A percentile compares a stretch with the other conserved stretches of the same genome.
phyloP scores from a whole-genome alignment of 2,888 invertebrate genomes.

The Andrena fulva region DNA sequence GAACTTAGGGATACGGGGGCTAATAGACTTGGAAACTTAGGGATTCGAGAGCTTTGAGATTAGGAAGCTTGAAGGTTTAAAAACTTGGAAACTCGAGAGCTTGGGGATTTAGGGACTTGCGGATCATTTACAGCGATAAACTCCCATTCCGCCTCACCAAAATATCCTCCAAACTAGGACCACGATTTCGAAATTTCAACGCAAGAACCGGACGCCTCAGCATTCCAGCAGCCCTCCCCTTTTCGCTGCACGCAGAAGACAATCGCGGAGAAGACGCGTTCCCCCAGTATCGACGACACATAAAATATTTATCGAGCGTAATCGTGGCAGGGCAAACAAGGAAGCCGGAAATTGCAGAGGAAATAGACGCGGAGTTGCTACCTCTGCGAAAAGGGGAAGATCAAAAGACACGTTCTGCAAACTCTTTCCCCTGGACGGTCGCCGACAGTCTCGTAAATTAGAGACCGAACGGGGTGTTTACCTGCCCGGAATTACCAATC shows the following conservation, averaged over 20 bases:
- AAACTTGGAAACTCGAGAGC: no score
- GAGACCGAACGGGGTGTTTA: slow-evolving; percentile 12
- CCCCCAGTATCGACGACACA: slow-evolving; percentile 31
- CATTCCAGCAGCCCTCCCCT: neutral
- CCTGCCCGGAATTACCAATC: slow-evolving; percentile 32
- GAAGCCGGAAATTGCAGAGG: slow-evolving; percentile 52
- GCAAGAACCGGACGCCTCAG: neutral
- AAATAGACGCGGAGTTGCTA: slow-evolving; percentile 31
- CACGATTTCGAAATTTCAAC: neutral
- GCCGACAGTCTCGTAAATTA: slow-evolving; percentile 50
- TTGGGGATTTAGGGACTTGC: no score
- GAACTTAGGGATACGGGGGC: no score
- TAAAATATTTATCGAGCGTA: slow-evolving; percentile 52
- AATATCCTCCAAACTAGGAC: neutral
- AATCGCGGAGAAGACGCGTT: slow-evolving; percentile 21
- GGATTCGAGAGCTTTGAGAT: no score
- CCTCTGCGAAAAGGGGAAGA: slow-evolving; percentile 7
- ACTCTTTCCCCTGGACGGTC: slow-evolving; percentile 24
- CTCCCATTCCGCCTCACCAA: no score
- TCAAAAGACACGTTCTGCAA: slow-evolving; percentile 55
- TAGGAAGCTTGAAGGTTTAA: no score
- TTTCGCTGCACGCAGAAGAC: neutral
- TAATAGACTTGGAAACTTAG: no score
- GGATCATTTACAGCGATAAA: no score
- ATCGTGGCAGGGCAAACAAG: slow-evolving; percentile 41